These are phyloP conservation scores for Neodiprion virginianus DNA, from an alignment of 1,140 invertebrate genomes.

Conservation along the genomic window DNA sequence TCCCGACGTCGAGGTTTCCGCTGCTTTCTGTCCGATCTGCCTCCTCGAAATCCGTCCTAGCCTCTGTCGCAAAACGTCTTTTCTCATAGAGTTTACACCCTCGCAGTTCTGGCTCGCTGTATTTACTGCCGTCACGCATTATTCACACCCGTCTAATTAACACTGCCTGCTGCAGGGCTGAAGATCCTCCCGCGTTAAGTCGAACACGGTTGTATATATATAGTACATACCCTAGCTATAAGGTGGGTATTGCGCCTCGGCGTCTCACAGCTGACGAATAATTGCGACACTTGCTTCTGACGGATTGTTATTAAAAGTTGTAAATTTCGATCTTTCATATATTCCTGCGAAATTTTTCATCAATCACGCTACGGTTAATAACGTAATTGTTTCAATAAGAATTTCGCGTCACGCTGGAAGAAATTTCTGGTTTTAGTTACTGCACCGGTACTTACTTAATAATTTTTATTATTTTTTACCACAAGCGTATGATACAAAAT, in stretches of 20 bases:
- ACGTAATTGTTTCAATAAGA: too few relatives aligned
- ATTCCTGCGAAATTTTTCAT: background rate
- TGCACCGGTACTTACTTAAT: too few relatives aligned
- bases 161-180: background rate
- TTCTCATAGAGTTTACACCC: background rate
- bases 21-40: background rate
- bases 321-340: background rate
- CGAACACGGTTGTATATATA: background rate
- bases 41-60: background rate
- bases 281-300: background rate
- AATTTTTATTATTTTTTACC: too few relatives aligned
- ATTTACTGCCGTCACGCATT: background rate
- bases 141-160: constrained; percentile 2
- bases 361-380: background rate
- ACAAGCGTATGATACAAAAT: too few relatives aligned
- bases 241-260: too few relatives aligned
- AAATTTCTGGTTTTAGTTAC: too few relatives aligned
- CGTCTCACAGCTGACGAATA: background rate
- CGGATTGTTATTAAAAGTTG: background rate
- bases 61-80: too few relatives aligned
- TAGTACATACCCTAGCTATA: too few relatives aligned
- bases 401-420: too few relatives aligned
- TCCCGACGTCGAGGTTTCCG: background rate
- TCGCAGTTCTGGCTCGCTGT: background rate
- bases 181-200: background rate